Evolutionary conservation across 2,888 invertebrate species (phyloP), one percentile per base, ranked within the genome.

Genomic region (Schizotus pectinicornis): DNA sequence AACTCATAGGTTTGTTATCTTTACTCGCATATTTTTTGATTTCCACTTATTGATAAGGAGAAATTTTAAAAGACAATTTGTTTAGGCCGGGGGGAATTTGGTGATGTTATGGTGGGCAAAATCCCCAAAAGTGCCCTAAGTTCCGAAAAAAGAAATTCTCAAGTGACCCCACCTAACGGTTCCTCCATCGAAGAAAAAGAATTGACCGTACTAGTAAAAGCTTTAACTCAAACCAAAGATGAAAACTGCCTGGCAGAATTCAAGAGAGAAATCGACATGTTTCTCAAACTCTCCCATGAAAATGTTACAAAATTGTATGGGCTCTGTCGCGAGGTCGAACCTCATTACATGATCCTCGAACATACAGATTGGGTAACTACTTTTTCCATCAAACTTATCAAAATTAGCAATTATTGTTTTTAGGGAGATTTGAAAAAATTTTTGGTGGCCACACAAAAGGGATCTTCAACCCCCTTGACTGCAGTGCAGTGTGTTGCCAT

Each of bases 391-490:
- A 6, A 7, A 9, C 3, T 8, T 8, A 8, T 12, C 3, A 13
- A 3, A 13, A 12, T 12, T 13, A 39, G 13, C 7, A 12, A 39
- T 39, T 13, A 7, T 12, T 13, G 8, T 9, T 76, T 75, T 53
- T 78, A 94, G 93, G 96, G 96, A 5, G 96, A 96, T 77, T 82
- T 97, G 48, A 96, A 96, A 71, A 94, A 92, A 81, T 95, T 91
- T 82, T 83, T 94, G 13, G 79, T 89, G 48, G 91, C 92, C 7
- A 88, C 88, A 0, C 83, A 85, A 33, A 82, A 75, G 51, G 79
- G 74, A 3, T 71, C 61, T 13, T 83, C 74, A 77, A 90, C 84
- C 56, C 88, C 84, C n/a, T 81, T 95, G 0, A 85, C 86, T 1
- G 81, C 86, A 1, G 82, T 84, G 3, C 92, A 92, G 78, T 82